A percentile compares a stretch with the other conserved stretches of the same genome.
Conservation (phyloP, 2,888 invertebrate species). For the Pegoplata infirma region DNA sequence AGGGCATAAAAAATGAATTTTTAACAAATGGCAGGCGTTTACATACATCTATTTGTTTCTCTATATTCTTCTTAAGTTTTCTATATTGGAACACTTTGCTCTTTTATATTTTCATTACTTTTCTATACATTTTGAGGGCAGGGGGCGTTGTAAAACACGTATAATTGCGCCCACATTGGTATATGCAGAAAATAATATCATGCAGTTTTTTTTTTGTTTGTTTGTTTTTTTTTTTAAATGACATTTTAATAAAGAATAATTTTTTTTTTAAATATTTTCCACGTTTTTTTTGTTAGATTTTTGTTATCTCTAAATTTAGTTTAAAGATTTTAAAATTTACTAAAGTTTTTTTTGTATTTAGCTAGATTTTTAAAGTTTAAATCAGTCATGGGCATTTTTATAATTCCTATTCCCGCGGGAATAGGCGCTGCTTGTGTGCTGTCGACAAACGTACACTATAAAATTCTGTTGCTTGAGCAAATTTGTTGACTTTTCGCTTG, state of each 20-base stretch:
- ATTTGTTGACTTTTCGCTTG: too few species aligned
- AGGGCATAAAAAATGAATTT: slow-evolving; percentile 53
- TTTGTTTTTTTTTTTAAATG: slow-evolving; percentile 13
- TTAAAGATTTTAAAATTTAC: background rate
- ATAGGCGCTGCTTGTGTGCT: too few species aligned
- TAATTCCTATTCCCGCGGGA: too few species aligned
- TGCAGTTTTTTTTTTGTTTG: too few species aligned
- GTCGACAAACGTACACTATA: too few species aligned
- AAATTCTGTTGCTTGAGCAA: too few species aligned
- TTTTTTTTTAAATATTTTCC: background rate
- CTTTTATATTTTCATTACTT: background rate
- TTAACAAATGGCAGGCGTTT: slow-evolving; percentile 49
- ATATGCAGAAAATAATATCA: background rate
- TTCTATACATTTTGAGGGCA: slow-evolving; percentile 37
- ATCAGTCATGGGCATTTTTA: too few species aligned
- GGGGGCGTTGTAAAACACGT: slow-evolving; percentile 53
- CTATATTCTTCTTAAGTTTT: slow-evolving; percentile 15
- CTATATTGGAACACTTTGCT: slow-evolving; percentile 2
- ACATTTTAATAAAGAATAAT: slow-evolving; percentile 30
- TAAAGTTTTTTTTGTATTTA: background rate
- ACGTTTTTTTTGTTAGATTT: background rate
- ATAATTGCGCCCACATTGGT: slow-evolving; percentile 51
- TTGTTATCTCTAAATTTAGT: background rate
- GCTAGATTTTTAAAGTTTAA: background rate
- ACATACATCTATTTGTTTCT: slow-evolving; percentile 1